Base-by-base conservation (phyloP, 2,113 vertebrate genomes). In the Gymnarchus niloticus region DNA sequence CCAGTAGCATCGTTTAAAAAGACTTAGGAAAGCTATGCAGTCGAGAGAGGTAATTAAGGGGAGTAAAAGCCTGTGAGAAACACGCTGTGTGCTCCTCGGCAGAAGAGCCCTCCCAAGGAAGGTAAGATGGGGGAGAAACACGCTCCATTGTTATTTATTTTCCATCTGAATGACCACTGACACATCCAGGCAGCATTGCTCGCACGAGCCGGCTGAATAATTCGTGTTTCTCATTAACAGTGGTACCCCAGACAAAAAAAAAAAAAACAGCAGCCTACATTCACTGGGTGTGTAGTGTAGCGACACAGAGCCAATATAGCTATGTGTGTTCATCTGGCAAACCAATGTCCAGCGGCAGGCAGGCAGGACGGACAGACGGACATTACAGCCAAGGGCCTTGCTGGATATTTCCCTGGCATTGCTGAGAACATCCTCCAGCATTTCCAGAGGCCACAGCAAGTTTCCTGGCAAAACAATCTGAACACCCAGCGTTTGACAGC, bases 121-220 rank as follows among this genome's bases (percentile, higher is more conserved):
- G 48, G 3, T 19, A 10, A 23, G 12, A 83, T 73, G 33, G 65
- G 65, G 21, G 44, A 41, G 12, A 83, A n/a, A 41, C 7, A 19
- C 17, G 37, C 12, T 61, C 48, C 56, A 49, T 48, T 44, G 37
- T 52, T 84, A 54, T 25, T 73, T 73, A 10, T 54, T 69, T 84
- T 51, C n/a, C 83, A 85, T 85, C 9, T 85, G 23, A 85, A 85
- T 49, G 25, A 44, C 37, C 49, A 44, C 73, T n/a, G 48, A 3
- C 56, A 61, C 56, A 33, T 10, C 41, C 12, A 41, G 56, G 41
- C n/a, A 37, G 41, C 12, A 48, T 25, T 46, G 17, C 25, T 84
- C 25, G 56, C 56, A 52, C 33, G 0, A 56, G 84, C 25, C 12
- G 3, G 51, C 28, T 85, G 69, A 85, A 56, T 85, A 76, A 85